Conservation (phyloP, 2,797 vertebrate genomes). For the Malacoctenus gilli region DNA sequence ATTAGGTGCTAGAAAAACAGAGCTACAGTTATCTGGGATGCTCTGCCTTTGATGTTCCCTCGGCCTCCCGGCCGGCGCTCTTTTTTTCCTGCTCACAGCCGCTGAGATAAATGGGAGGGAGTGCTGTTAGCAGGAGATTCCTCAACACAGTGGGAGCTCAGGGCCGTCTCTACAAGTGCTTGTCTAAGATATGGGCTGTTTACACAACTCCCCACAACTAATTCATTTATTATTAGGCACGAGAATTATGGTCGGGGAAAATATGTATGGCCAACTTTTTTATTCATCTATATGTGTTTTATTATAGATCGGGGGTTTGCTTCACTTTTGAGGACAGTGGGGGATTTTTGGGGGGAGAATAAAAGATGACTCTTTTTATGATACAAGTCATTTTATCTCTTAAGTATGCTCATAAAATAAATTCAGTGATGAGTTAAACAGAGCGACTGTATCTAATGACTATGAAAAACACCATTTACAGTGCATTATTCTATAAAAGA, state of each 20-base stretch:
- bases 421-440: slow-evolving; percentile 44
- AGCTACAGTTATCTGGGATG: slow-evolving; percentile 57
- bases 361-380: slow-evolving; percentile 13
- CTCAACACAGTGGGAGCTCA: slow-evolving; percentile 80
- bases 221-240: slow-evolving; percentile 81
- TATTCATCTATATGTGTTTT: slow-evolving; percentile 1
- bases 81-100: slow-evolving; percentile 55
- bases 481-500: slow-evolving; percentile 41
- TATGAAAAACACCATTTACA: slow-evolving; percentile 43
- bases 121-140: slow-evolving; percentile 83
- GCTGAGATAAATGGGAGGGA: slow-evolving; percentile 80
- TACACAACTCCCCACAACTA: slow-evolving; percentile 78
- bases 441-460: slow-evolving; percentile 44
- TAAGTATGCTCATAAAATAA: slow-evolving; percentile 34
- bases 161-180: slow-evolving; percentile 78
- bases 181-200: slow-evolving; percentile 82
- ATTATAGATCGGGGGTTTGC: slow-evolving; percentile 49
- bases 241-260: slow-evolving; percentile 72
- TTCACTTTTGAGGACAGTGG: slow-evolving; percentile 55
- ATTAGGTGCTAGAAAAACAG: slow-evolving; percentile 59
- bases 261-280: slow-evolving; percentile 30
- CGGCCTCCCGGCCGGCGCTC: slow-evolving; percentile 49
- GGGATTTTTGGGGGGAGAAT: no score
- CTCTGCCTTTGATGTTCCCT: slow-evolving; percentile 73
- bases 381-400: slow-evolving; percentile 40